A percentile compares a stretch with the other conserved stretches of the same genome.
phyloP scores from a whole-genome alignment of 2,888 invertebrate genomes.

The Cartodere bifasciata region DNA sequence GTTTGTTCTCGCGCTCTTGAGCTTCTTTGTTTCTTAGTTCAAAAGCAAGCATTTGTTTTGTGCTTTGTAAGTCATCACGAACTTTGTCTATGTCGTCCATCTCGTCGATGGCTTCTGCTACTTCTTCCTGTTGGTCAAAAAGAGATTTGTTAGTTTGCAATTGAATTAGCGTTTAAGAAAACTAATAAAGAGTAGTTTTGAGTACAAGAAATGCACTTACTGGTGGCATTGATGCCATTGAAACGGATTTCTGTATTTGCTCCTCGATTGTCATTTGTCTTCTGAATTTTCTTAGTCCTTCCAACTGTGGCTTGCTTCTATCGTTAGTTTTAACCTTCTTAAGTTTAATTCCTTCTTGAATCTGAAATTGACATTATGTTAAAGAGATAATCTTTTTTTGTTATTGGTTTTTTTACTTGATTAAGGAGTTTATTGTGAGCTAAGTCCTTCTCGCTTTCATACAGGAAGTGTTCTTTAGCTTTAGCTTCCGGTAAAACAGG shows the following conservation, averaged over 20 bases:
- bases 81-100: conserved; percentile 86
- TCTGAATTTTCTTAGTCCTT: conserved; percentile 75
- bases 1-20: conserved; percentile 66
- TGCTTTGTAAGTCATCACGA: conserved; percentile 81
- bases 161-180: neutral
- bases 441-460: conserved; percentile 73
- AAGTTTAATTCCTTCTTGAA: conserved; percentile 62
- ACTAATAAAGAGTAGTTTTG: neutral
- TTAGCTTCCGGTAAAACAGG: conserved; percentile 46
- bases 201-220: conserved; percentile 24
- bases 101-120: conserved; percentile 56
- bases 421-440: conserved; percentile 69
- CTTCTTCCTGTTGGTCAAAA: conserved; percentile 25
- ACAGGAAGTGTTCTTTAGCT: conserved; percentile 66
- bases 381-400: neutral
- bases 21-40: conserved; percentile 78
- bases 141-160: neutral
- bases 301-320: conserved; percentile 71
- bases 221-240: conserved; percentile 45
- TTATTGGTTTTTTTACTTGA: conserved; percentile 29
- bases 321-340: conserved; percentile 72
- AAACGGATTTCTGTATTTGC: conserved; percentile 72
- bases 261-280: conserved; percentile 85
- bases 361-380: conserved; percentile 35
- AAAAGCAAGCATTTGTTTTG: conserved; percentile 78